Percentiles rank a stretch among this genome's conserved stretches.
Conservation (phyloP, 2,888 invertebrate species). For the Erynnis tages region DNA sequence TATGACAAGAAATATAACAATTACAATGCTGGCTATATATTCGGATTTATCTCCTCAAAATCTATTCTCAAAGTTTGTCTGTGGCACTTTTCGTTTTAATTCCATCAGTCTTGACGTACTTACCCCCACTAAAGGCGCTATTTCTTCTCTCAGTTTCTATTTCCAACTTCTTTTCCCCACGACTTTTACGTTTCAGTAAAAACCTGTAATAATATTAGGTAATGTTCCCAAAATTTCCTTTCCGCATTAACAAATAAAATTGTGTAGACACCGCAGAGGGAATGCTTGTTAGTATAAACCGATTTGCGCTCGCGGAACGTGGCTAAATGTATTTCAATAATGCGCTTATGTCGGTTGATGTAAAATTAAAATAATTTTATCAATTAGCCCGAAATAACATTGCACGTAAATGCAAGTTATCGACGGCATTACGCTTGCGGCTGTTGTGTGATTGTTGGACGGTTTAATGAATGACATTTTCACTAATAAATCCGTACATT, state of each 20-base stretch:
- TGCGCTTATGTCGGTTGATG: constrained; percentile 40
- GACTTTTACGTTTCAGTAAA: too few relatives aligned
- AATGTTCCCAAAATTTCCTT: too few relatives aligned
- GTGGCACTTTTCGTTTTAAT: too few relatives aligned
- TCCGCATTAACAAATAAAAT: not conserved
- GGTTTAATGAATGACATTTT: constrained; percentile 49
- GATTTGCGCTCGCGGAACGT: constrained; percentile 37
- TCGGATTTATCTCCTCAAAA: too few relatives aligned
- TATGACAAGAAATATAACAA: too few relatives aligned
- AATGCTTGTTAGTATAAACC: constrained; percentile 26
- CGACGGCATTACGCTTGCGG: constrained; percentile 48
- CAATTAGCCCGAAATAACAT: constrained; percentile 55
- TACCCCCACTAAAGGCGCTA: too few relatives aligned
- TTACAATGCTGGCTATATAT: too few relatives aligned
- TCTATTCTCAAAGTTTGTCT: too few relatives aligned
- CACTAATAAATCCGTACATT: constrained; percentile 29
- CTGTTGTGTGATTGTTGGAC: constrained; percentile 48
- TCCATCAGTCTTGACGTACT: too few relatives aligned
- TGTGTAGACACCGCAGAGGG: not conserved
- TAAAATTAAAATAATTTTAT: constrained; percentile 59
- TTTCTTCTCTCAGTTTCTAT: too few relatives aligned
- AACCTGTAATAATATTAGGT: too few relatives aligned
- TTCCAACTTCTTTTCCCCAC: too few relatives aligned
- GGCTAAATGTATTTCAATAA: constrained; percentile 44
- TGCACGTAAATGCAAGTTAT: constrained; percentile 57